Percentiles rank a stretch among this genome's conserved stretches.
Conservation (phyloP, 2,797 vertebrate genomes). For the Limnodromus scolopaceus region DNA sequence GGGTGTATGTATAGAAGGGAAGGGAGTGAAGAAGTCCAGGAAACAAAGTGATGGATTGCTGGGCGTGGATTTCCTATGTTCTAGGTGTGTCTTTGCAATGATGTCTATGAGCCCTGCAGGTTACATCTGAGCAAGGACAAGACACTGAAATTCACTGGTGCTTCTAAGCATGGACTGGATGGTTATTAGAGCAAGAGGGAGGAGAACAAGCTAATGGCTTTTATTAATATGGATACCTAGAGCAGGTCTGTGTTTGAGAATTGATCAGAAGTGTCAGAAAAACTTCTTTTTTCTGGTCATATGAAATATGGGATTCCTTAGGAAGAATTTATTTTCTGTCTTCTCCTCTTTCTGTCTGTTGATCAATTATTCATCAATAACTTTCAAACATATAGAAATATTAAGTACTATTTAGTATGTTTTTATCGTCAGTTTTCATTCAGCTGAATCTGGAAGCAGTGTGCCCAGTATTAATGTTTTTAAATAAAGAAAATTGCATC, state of each 20-base stretch:
- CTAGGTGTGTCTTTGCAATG: neutral
- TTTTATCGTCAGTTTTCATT: neutral
- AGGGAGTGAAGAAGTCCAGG: neutral
- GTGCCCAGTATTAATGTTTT: neutral
- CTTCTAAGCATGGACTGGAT: neutral
- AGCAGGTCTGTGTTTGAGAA: neutral
- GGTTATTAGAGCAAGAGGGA: neutral
- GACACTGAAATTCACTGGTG: neutral
- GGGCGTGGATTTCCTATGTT: neutral
- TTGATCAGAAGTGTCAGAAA: neutral
- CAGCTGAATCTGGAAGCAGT: neutral
- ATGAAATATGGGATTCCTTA: neutral
- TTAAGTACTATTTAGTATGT: neutral
- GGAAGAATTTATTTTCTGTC: neutral
- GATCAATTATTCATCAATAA: neutral
- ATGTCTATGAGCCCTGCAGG: neutral
- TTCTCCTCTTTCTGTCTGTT: neutral
- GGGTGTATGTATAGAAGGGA: neutral
- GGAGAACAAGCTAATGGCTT: neutral
- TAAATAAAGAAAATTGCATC: neutral
- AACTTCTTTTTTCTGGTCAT: neutral
- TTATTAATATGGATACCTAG: neutral
- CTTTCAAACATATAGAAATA: neutral
- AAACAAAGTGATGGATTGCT: neutral
- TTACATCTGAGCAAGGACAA: neutral